Conservation (phyloP, 1,140 invertebrate genomes). For the Vanessa tameamea region DNA sequence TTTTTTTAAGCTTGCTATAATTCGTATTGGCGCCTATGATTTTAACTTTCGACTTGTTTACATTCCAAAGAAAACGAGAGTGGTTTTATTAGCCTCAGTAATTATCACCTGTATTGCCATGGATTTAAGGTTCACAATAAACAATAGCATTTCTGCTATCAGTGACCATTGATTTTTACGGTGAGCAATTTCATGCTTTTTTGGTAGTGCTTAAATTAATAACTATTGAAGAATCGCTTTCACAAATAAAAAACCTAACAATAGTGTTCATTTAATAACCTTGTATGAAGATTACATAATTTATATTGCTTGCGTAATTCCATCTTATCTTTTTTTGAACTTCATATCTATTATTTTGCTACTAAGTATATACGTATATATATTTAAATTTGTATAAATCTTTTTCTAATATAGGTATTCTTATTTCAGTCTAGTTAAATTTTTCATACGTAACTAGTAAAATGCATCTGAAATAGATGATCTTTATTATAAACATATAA, state of each 20-base stretch:
- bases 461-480: no score
- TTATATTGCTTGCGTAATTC: slow-evolving; percentile 16
- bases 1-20: slow-evolving; percentile 8
- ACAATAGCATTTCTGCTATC: slow-evolving; percentile 2
- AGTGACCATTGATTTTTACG: slow-evolving; percentile 22
- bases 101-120: slow-evolving; percentile 23
- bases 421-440: no score
- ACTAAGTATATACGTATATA: background rate
- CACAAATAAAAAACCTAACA: slow-evolving; percentile 20
- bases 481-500: no score
- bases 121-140: slow-evolving; percentile 25
- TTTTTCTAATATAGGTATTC: no score
- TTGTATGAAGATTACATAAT: slow-evolving; percentile 15
- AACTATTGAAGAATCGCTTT: slow-evolving; percentile 28
- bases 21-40: slow-evolving; percentile 19
- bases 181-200: slow-evolving; percentile 36
- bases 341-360: background rate
- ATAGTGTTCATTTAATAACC: slow-evolving; percentile 19
- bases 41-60: slow-evolving; percentile 45
- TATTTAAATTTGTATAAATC: no score
- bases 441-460: no score
- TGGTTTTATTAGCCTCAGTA: slow-evolving; percentile 20
- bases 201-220: slow-evolving; percentile 22
- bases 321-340: slow-evolving; percentile 1
- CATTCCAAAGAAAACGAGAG: slow-evolving; percentile 58